A percentile compares a stretch with the other conserved stretches of the same genome.
Conservation (phyloP, 2,888 invertebrate genomes). For the Aproaerema taeniolella region DNA sequence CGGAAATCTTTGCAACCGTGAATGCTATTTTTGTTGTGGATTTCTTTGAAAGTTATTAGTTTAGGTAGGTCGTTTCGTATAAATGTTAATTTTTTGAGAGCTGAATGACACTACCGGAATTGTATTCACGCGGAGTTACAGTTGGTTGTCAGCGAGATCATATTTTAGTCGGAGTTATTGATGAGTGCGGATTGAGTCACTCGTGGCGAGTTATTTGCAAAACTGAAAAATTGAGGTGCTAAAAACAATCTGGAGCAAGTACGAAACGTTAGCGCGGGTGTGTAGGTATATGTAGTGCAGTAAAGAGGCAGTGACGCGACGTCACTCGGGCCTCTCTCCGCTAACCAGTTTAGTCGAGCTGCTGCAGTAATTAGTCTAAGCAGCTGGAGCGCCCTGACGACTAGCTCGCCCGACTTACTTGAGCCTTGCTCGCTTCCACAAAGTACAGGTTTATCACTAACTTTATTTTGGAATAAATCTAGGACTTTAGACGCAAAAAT, state of each 20-base stretch:
- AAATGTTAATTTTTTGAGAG: conserved; percentile 5
- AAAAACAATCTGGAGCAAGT: too few species aligned
- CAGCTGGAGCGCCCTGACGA: conserved; percentile 43
- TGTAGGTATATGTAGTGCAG: conserved; percentile 30
- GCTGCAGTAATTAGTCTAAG: conserved; percentile 67
- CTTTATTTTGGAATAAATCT: too few species aligned
- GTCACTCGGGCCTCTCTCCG: conserved; percentile 36
- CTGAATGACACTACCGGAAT: conserved; percentile 8
- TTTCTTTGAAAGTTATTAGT: conserved; percentile 5
- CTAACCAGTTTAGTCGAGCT: conserved; percentile 61
- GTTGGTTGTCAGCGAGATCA: conserved; percentile 4
- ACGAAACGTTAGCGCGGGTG: conserved; percentile 30
- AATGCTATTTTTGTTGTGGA: conserved; percentile 28
- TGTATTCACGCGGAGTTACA: conserved; percentile 4
- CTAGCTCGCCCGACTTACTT: conserved; percentile 34
- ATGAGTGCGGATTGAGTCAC: conserved; percentile 5
- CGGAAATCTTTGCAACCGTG: conserved; percentile 29
- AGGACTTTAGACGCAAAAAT: too few species aligned
- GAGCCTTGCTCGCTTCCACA: conserved; percentile 34
- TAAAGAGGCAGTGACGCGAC: conserved; percentile 18
- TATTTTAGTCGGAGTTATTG: conserved; percentile 6
- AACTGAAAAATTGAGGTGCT: neutral
- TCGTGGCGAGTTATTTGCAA: conserved; percentile 7
- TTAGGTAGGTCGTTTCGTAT: conserved; percentile 3
- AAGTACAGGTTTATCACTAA: too few species aligned